These are phyloP conservation scores for Dryomyza anilis DNA, from an alignment of 2,888 invertebrate species.

Conservation along the genomic window DNA sequence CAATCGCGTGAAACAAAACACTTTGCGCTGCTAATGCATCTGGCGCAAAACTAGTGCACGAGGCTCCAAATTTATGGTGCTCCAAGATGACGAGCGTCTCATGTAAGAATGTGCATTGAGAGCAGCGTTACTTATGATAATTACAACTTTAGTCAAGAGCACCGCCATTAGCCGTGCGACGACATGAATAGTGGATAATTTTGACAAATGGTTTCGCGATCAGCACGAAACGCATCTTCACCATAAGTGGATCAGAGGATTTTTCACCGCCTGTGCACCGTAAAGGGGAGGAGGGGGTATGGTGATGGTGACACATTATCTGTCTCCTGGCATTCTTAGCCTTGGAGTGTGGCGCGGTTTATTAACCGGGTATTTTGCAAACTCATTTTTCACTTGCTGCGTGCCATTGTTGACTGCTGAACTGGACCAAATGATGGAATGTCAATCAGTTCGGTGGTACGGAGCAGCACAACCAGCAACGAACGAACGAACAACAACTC, in stretches of 20 bases:
- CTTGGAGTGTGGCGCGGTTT: not conserved
- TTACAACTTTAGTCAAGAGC: too few species aligned
- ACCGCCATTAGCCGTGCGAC: too few species aligned
- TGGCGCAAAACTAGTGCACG: too few species aligned
- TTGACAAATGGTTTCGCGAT: not conserved
- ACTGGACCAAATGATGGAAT: not conserved
- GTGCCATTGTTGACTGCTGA: constrained; percentile 2
- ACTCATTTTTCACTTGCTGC: constrained; percentile 21
- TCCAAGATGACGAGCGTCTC: too few species aligned
- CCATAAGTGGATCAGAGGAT: not conserved
- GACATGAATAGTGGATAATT: too few species aligned
- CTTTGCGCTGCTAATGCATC: too few species aligned
- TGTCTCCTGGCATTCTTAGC: not conserved
- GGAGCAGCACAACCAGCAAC: not conserved
- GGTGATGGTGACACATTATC: not conserved
- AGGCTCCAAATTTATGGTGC: too few species aligned
- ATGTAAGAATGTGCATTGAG: not conserved
- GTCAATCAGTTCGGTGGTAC: not conserved
- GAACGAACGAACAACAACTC: not conserved
- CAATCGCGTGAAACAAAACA: constrained; percentile 1
- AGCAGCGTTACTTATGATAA: constrained; percentile 7
- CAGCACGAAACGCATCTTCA: not conserved
- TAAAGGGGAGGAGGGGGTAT: too few species aligned
- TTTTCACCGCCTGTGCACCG: not conserved
- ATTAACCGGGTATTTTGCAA: constrained; percentile 14